Conservation (phyloP, 2,797 vertebrate species). For the Hydrocynus forskahlii region DNA sequence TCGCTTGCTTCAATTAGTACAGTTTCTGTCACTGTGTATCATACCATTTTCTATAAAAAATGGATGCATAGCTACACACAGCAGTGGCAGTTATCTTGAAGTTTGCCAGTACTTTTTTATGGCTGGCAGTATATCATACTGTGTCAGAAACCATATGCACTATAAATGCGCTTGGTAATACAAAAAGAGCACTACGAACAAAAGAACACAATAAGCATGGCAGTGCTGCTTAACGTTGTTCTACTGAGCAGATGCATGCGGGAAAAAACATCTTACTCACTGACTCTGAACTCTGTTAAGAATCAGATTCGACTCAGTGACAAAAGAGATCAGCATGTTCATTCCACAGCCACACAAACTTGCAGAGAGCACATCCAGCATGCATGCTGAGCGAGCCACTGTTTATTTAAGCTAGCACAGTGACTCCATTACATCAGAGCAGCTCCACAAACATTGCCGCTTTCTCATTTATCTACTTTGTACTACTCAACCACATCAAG, state of each 20-base stretch:
- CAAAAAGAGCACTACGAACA: neutral
- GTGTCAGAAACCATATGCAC: neutral
- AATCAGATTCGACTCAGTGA: constrained; percentile 7
- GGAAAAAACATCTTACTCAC: too few relatives aligned
- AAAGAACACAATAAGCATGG: neutral
- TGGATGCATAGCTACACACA: neutral
- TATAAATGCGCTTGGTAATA: too few relatives aligned
- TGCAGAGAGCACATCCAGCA: neutral
- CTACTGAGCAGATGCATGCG: neutral
- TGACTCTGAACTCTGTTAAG: constrained; percentile 10
- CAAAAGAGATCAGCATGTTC: constrained; percentile 14
- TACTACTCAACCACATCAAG: constrained; percentile 12
- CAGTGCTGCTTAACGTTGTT: neutral
- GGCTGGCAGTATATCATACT: neutral
- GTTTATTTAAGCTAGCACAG: constrained; percentile 36
- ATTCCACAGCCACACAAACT: constrained; percentile 24
- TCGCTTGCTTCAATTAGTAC: too few relatives aligned
- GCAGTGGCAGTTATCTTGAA: neutral
- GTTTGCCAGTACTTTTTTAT: neutral
- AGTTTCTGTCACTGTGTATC: too few relatives aligned
- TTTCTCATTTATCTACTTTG: neutral
- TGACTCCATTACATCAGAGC: constrained; percentile 27
- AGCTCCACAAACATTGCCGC: constrained; percentile 10
- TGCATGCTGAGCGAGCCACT: neutral
- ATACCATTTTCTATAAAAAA: neutral